Conservation (phyloP, 2,113 vertebrate genomes). For the Triplophysa siluroides region DNA sequence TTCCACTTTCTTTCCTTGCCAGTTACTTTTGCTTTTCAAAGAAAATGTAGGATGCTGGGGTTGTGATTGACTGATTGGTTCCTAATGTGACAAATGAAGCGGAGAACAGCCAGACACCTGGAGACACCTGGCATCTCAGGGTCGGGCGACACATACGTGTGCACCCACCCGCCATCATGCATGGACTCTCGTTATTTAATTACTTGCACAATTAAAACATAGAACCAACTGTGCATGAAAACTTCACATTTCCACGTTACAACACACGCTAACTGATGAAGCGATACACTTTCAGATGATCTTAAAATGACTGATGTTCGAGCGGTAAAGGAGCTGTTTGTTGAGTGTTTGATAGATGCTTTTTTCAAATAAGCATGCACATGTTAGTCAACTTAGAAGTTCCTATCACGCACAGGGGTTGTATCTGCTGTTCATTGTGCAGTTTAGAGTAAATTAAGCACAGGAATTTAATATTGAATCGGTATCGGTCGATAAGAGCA, state of each 20-base stretch:
- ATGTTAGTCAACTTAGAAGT: conserved; percentile 35
- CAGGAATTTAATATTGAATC: no score
- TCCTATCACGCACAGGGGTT: not conserved
- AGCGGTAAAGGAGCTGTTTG: conserved; percentile 62
- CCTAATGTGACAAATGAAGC: conserved; percentile 74
- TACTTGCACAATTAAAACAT: conserved; percentile 46
- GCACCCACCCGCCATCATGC: not conserved
- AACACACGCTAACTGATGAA: conserved; percentile 12
- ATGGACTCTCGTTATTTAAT: conserved; percentile 37
- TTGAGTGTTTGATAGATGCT: conserved; percentile 63
- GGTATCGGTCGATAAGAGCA: no score
- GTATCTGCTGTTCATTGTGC: not conserved
- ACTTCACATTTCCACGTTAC: conserved; percentile 1
- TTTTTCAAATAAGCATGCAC: conserved; percentile 72
- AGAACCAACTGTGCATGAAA: conserved; percentile 31
- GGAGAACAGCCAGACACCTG: conserved; percentile 75
- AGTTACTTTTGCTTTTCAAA: not conserved
- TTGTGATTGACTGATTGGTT: conserved; percentile 62
- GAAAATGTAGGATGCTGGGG: not conserved
- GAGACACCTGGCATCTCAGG: conserved; percentile 71
- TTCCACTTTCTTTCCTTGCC: not conserved
- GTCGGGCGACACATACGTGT: not conserved
- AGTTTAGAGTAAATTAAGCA: no score
- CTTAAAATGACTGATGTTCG: conserved; percentile 33
- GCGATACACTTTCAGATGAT: not conserved